Evolutionary conservation across 2,113 vertebrate species (phyloP).

Genomic region (Anarrhichthys ocellatus): DNA sequence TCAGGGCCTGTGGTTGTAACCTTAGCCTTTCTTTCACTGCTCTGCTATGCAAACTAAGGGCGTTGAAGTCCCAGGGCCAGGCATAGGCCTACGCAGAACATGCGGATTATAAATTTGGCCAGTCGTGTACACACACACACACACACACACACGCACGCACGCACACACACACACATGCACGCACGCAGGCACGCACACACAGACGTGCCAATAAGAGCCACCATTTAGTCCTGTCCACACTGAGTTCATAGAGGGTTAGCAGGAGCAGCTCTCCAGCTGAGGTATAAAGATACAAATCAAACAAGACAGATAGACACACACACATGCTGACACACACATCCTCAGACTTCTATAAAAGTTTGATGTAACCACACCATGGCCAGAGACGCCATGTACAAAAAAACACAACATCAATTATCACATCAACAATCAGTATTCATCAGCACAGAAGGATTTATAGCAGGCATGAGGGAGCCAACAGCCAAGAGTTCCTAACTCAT

Average conservation of each 20-base stretch:
- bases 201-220: slow-evolving; percentile 54
- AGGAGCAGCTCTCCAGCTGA: slow-evolving; percentile 57
- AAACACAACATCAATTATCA: slow-evolving; percentile 69
- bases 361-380: slow-evolving; percentile 62
- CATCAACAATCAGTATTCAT: slow-evolving; percentile 67
- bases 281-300: slow-evolving; percentile 69
- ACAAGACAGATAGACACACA: slow-evolving; percentile 65
- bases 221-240: slow-evolving; percentile 62
- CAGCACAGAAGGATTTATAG: slow-evolving; percentile 61
- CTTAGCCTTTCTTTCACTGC: slow-evolving; percentile 67
- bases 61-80: slow-evolving; percentile 51
- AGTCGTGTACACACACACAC: slow-evolving; percentile 16
- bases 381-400: slow-evolving; percentile 60
- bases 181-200: slow-evolving; percentile 4
- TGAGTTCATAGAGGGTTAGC: slow-evolving; percentile 62
- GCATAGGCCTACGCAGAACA: slow-evolving; percentile 47
- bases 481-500: slow-evolving; percentile 45
- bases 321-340: slow-evolving; percentile 28
- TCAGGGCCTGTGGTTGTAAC: slow-evolving; percentile 76
- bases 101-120: slow-evolving; percentile 47
- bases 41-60: slow-evolving; percentile 68
- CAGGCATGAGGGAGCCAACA: slow-evolving; percentile 39
- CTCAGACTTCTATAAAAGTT: slow-evolving; percentile 57
- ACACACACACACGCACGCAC: slow-evolving; percentile 1
- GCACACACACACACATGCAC: slow-evolving; percentile 3